Evolutionary conservation across 2,888 invertebrate species (phyloP).

Genomic region (Stratiomys singularior): DNA sequence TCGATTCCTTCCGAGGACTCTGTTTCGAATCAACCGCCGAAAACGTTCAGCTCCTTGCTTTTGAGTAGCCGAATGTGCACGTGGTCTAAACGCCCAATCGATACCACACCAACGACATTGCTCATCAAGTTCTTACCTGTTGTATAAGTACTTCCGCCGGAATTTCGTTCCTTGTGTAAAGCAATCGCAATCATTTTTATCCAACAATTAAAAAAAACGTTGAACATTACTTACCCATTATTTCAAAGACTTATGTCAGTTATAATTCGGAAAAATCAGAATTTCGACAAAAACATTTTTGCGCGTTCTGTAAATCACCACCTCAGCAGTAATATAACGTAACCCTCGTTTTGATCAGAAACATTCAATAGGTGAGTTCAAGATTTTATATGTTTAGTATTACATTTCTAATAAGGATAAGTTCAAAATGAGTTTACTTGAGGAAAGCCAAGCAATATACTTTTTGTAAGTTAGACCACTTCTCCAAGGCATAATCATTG

Average conservation of each 20-base stretch:
- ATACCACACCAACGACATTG: slow-evolving; percentile 32
- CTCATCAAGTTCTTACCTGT: not conserved
- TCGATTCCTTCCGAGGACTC: no score
- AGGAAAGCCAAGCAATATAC: no score
- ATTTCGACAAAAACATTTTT: slow-evolving; percentile 61
- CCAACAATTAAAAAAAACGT: slow-evolving; percentile 27
- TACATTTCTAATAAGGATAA: not conserved
- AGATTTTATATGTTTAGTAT: not conserved
- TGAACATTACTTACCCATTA: slow-evolving; percentile 48
- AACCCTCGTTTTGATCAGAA: slow-evolving; percentile 49
- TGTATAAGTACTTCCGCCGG: slow-evolving; percentile 28
- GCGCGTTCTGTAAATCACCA: slow-evolving; percentile 61
- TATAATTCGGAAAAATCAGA: slow-evolving; percentile 61
- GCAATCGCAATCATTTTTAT: slow-evolving; percentile 21
- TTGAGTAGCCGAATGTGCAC: slow-evolving; percentile 53
- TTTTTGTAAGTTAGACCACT: no score
- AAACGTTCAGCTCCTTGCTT: not conserved
- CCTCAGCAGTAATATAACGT: slow-evolving; percentile 65
- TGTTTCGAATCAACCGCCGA: not conserved
- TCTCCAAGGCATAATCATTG: no score
- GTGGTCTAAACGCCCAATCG: slow-evolving; percentile 45
- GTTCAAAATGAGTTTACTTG: no score
- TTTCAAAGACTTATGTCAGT: slow-evolving; percentile 64
- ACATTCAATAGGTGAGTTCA: not conserved
- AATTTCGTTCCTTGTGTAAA: slow-evolving; percentile 9